phyloP scores from a whole-genome alignment of 2,888 invertebrate genomes.

The Dendrolimus pini region DNA sequence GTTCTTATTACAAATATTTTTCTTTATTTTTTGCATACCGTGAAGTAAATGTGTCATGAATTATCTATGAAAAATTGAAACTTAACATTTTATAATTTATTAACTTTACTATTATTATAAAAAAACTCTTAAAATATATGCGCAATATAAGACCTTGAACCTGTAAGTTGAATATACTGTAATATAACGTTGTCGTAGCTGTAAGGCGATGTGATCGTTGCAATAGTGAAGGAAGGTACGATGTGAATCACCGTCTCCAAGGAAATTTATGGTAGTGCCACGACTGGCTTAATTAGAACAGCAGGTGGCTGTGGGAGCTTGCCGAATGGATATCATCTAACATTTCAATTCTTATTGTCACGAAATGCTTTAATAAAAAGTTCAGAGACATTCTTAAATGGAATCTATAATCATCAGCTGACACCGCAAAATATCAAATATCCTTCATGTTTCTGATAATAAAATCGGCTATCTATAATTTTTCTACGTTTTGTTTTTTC shows the following conservation, averaged over 20 bases:
- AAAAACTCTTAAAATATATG: neutral
- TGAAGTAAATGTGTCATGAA: too few relatives aligned
- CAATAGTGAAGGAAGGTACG: neutral
- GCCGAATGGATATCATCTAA: slow-evolving; percentile 8
- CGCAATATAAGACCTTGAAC: neutral
- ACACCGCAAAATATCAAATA: too few relatives aligned
- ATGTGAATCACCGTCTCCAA: slow-evolving; percentile 5
- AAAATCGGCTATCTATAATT: too few relatives aligned
- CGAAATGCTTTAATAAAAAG: neutral
- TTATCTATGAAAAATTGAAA: too few relatives aligned
- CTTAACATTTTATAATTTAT: too few relatives aligned
- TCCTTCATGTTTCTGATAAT: too few relatives aligned
- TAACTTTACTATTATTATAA: too few relatives aligned
- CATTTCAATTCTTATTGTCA: slow-evolving; percentile 3
- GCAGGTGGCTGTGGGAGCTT: slow-evolving; percentile 21
- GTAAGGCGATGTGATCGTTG: neutral
- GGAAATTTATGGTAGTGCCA: slow-evolving; percentile 10
- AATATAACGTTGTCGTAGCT: neutral
- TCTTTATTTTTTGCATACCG: too few relatives aligned
- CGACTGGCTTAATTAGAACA: slow-evolving; percentile 26
- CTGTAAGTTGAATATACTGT: neutral
- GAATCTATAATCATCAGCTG: too few relatives aligned
- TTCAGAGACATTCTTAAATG: too few relatives aligned
- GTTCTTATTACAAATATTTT: too few relatives aligned
- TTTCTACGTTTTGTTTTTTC: too few relatives aligned